Evolutionary conservation across 2,888 invertebrate genomes (phyloP), one percentile per base, ranked within the genome.

Genomic region (Salticus scenicus): DNA sequence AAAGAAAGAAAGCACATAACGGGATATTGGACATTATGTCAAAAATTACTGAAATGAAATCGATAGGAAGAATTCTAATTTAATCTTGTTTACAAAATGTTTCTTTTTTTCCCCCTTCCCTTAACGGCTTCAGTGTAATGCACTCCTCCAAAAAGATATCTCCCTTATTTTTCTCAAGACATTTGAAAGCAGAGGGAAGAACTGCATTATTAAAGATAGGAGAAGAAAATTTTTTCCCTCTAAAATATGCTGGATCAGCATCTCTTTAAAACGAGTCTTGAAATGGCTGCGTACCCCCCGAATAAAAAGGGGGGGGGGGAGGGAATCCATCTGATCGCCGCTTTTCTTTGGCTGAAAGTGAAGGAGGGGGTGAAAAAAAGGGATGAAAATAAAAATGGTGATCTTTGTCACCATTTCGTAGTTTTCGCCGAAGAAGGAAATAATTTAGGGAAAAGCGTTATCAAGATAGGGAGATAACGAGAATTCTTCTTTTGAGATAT

Each of bases 251-350:
- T 20, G 37, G 12, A 10, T 41, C 24, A 24, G 69, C 69, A 69
- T 69, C 24, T 37, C 41, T 24, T 69, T 69, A 69, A 37, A 69
- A 69, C 69, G 69, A 47, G 8, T 17, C 47, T 17, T 17, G 47
- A 47, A 47, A 47, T 47, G 47, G 47, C 47, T 47, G 47, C 17
- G 17, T 47, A 47, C 10, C 47, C 37, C 37, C 37, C 7, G n/a
- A n/a, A n/a, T n/a, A n/a, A 8, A 8, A 8, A 8, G 5, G 37
- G 12, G 37, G 12, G 5, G 37, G 47, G 47, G 47, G 17, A n/a
- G 17, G 17, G 17, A n/a, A 12, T 17, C 17, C 47, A 7, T 47
- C 47, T 17, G 47, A 47, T 47, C 7, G 47, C 47, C 17, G 47
- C 47, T 2, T 47, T 47, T 47, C n/a, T 37, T 5, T 8, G 37